Percentiles rank a stretch among this genome's conserved stretches.
Conservation (phyloP, 2,113 vertebrate species). For the Martes martes region DNA sequence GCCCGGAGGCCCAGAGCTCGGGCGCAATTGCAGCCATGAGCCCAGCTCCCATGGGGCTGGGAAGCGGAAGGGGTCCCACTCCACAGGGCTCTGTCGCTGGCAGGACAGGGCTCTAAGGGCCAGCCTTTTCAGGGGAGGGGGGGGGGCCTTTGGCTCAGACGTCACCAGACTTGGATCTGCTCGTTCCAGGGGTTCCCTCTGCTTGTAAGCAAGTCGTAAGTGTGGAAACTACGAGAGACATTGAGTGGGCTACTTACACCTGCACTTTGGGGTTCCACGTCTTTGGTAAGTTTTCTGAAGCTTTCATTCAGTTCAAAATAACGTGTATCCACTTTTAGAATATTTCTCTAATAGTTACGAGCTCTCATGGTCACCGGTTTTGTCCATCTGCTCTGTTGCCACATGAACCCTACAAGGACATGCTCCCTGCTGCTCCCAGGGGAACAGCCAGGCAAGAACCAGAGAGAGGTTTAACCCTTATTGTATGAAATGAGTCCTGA, state of each 20-base stretch:
- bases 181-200: slow-evolving; percentile 92
- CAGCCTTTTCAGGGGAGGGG: background rate
- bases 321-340: rapidly evolving
- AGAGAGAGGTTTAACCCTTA: background rate
- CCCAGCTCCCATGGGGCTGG: rapidly evolving
- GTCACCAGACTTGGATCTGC: background rate
- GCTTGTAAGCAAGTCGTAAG: slow-evolving; percentile 98
- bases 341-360: rapidly evolving
- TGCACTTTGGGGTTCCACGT: slow-evolving; percentile 97
- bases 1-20: rapidly evolving
- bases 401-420: rapidly evolving
- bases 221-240: slow-evolving; percentile 94
- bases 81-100: rapidly evolving
- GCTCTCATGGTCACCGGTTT: background rate
- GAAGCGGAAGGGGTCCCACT: rapidly evolving
- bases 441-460: background rate
- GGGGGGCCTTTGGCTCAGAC: background rate
- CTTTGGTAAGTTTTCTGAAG: slow-evolving; percentile 87
- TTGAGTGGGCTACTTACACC: slow-evolving; percentile 93
- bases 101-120: background rate
- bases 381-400: background rate
- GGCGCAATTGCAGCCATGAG: background rate
- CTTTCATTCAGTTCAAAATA: rapidly evolving
- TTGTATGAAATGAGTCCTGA: background rate
- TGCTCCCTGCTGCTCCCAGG: rapidly evolving